phyloP scores from a whole-genome alignment of 2,888 invertebrate genomes.

The Pilophorus perplexus region DNA sequence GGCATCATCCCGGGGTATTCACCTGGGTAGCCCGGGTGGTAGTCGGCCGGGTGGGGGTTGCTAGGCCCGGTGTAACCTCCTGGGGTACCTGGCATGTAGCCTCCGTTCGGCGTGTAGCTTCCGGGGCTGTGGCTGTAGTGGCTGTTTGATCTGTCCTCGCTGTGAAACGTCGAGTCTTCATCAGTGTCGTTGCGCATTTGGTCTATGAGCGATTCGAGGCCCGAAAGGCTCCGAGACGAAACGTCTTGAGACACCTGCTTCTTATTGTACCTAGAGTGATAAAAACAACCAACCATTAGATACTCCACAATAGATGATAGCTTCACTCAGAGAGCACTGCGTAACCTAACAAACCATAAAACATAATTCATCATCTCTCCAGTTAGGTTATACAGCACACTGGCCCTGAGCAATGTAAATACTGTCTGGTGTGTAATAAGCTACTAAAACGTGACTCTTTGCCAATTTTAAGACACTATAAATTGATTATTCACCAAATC shows the following conservation, averaged over 20 bases:
- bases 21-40: background rate
- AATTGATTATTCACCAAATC: too few relatives aligned
- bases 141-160: conserved; percentile 25
- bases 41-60: background rate
- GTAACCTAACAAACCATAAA: too few relatives aligned
- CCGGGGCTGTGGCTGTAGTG: conserved; percentile 31
- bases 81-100: conserved; percentile 17
- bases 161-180: conserved; percentile 38
- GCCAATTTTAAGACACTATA: too few relatives aligned
- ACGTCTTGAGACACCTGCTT: conserved; percentile 33
- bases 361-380: too few relatives aligned
- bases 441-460: too few relatives aligned
- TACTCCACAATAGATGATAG: background rate
- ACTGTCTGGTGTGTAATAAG: too few relatives aligned
- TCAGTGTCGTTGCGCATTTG: conserved; percentile 40
- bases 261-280: conserved; percentile 27
- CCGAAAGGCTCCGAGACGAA: conserved; percentile 36
- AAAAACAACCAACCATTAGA: too few relatives aligned
- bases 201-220: conserved; percentile 36
- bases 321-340: background rate
- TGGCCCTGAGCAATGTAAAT: too few relatives aligned
- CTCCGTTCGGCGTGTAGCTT: conserved; percentile 29
- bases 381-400: too few relatives aligned
- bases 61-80: background rate
- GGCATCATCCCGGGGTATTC: conserved; percentile 27